Evolutionary conservation across 1,140 invertebrate genomes (phyloP).

Genomic region (Leptinotarsa lineolata): DNA sequence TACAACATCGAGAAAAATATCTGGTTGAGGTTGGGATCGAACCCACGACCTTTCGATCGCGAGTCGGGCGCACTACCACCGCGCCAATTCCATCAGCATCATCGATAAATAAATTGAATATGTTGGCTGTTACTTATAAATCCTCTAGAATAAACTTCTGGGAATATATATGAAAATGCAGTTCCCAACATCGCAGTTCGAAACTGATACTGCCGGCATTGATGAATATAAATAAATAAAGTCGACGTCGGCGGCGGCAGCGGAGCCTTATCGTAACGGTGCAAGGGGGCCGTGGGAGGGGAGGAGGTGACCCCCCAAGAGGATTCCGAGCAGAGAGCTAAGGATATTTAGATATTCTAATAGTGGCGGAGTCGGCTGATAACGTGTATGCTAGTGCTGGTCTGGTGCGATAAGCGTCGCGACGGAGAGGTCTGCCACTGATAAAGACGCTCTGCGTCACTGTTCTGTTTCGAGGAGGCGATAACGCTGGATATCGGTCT

Average conservation of each 20-base stretch:
- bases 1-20: too few relatives aligned
- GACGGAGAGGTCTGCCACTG: conserved; percentile 50
- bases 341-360: conserved; percentile 59
- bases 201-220: conserved; percentile 55
- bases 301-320: conserved; percentile 26
- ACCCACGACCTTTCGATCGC: too few relatives aligned
- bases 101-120: too few relatives aligned
- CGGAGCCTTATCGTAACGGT: conserved; percentile 50
- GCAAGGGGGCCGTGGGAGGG: conserved; percentile 39
- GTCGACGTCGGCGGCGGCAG: conserved; percentile 42
- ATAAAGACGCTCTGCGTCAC: conserved; percentile 52
- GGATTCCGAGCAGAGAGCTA: conserved; percentile 42
- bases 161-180: neutral
- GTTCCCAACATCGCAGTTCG: conserved; percentile 52
- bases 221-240: conserved; percentile 59
- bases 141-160: too few relatives aligned
- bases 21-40: too few relatives aligned
- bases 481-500: conserved; percentile 48
- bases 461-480: conserved; percentile 47
- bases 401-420: conserved; percentile 51
- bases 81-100: too few relatives aligned
- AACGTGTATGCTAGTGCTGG: conserved; percentile 54
- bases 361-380: conserved; percentile 54
- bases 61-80: too few relatives aligned
- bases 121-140: too few relatives aligned